These are phyloP conservation scores for Cepaea hortensis DNA, from an alignment of 2,888 invertebrate species.

Conservation along the genomic window DNA sequence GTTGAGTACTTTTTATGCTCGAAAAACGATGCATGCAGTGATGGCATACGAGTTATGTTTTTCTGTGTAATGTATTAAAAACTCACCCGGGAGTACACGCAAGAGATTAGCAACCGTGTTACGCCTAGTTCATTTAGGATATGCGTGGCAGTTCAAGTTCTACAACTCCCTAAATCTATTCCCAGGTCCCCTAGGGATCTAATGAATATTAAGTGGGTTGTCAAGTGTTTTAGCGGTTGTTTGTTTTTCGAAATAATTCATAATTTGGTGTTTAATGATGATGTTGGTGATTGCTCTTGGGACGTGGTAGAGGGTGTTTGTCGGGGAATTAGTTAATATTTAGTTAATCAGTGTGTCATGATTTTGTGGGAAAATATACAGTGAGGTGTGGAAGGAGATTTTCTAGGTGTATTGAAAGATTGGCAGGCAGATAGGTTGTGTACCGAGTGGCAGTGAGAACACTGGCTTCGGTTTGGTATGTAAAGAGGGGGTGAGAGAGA, in stretches of 20 bases:
- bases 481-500: no score
- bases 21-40: background rate
- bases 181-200: no score
- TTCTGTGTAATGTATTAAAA: constrained; percentile 5
- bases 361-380: background rate
- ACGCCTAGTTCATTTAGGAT: background rate
- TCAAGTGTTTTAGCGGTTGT: no score
- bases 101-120: background rate
- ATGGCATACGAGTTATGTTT: background rate
- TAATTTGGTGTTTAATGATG: no score
- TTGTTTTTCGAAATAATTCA: no score
- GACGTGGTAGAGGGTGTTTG: background rate
- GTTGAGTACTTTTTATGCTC: background rate
- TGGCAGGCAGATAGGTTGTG: no score
- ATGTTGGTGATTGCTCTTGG: background rate
- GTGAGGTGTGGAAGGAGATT: background rate
- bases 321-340: background rate
- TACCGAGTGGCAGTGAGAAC: no score
- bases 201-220: no score
- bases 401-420: no score
- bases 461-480: no score
- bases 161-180: no score
- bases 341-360: background rate
- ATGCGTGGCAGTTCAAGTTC: background rate
- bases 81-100: background rate